phyloP scores from a whole-genome alignment of 2,888 invertebrate genomes.

The Caradrina clavipalpis region DNA sequence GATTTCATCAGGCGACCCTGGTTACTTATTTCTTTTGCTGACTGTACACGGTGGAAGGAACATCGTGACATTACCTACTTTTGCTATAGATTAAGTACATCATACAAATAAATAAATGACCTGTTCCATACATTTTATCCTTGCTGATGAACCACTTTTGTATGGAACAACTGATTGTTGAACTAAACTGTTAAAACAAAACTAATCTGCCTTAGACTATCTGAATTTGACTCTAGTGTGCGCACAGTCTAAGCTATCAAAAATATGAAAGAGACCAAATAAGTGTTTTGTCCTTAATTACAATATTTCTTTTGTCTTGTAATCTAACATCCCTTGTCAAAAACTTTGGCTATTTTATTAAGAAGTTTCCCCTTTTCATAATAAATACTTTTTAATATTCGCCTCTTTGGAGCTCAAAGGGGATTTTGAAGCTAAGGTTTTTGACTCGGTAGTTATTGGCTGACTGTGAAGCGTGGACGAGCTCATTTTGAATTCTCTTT shows the following conservation, averaged over 20 bases:
- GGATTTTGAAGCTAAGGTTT: constrained; percentile 17
- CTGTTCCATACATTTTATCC: too few species aligned
- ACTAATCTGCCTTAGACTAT: not conserved
- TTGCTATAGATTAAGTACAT: too few species aligned
- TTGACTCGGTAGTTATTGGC: constrained; percentile 30
- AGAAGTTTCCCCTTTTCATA: constrained; percentile 39
- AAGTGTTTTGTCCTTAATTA: constrained; percentile 60
- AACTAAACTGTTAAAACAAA: too few species aligned
- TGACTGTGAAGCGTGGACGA: constrained; percentile 16
- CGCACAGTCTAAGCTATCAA: constrained; percentile 21
- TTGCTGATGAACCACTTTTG: too few species aligned
- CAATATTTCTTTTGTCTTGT: constrained; percentile 51
- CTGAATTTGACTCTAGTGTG: not conserved
- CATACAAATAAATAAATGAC: too few species aligned
- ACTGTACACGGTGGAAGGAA: too few species aligned
- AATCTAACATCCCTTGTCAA: constrained; percentile 49
- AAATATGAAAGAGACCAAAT: constrained; percentile 54
- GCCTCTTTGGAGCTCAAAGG: constrained; percentile 41
- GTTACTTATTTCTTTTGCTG: too few species aligned
- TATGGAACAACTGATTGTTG: too few species aligned
- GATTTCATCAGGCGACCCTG: too few species aligned
- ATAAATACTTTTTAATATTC: constrained; percentile 61
- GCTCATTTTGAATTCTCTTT: constrained; percentile 34
- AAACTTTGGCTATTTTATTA: constrained; percentile 54
- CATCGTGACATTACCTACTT: too few species aligned